These are phyloP conservation scores for Microtus ochrogaster DNA, from an alignment of 2,113 vertebrate species.

Conservation along the genomic window DNA sequence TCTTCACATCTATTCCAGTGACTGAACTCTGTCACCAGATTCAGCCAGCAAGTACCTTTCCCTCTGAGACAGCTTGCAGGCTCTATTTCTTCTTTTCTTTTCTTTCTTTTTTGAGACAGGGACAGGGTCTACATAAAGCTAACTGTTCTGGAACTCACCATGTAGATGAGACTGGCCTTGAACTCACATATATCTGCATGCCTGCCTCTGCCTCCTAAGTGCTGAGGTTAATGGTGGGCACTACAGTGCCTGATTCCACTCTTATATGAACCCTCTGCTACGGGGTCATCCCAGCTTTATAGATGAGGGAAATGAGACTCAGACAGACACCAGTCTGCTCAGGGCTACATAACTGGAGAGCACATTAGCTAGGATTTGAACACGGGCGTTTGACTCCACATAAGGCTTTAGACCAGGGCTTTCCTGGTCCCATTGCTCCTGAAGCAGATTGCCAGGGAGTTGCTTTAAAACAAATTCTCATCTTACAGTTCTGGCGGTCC, in stretches of 20 bases:
- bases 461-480: neutral
- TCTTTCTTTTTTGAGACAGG: neutral
- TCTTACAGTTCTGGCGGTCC: neutral
- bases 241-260: neutral
- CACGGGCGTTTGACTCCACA: neutral
- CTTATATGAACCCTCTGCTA: fast-evolving
- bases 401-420: neutral
- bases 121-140: neutral
- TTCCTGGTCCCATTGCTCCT: neutral
- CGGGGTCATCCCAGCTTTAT: neutral
- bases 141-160: neutral
- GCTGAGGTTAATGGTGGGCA: neutral
- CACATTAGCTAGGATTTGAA: neutral
- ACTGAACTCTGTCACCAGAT: neutral
- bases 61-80: too few relatives aligned
- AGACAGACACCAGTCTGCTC: neutral
- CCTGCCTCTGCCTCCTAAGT: neutral
- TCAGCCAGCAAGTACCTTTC: neutral
- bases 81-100: neutral
- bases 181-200: neutral
- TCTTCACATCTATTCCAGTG: neutral
- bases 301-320: neutral
- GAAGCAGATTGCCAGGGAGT: neutral
- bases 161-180: neutral
- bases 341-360: neutral